Evolutionary conservation across 2,113 vertebrate genomes (phyloP).

Genomic region (Mustela lutreola): DNA sequence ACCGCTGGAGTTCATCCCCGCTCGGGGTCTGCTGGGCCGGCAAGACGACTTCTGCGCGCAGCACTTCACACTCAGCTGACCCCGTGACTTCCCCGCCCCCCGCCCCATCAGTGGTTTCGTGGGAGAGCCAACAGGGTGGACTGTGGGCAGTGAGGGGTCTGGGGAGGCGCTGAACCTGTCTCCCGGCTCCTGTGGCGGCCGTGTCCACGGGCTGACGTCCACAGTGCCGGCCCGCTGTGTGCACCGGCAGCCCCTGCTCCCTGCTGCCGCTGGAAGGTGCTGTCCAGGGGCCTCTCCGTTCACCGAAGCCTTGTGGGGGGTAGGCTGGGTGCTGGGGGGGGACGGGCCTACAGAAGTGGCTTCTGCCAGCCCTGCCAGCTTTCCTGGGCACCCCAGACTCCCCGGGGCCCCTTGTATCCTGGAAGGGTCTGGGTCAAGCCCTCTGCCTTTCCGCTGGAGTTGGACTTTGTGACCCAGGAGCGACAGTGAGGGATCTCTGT

Average conservation of each 20-base stretch:
- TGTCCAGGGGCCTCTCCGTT: background rate
- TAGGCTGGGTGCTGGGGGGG: background rate
- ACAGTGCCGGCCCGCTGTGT: background rate
- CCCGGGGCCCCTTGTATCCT: rapidly evolving
- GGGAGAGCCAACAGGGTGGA: rapidly evolving
- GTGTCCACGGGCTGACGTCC: too few species aligned
- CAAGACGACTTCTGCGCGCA: conserved; percentile 88
- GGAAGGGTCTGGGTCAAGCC: background rate
- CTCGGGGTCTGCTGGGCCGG: conserved; percentile 90
- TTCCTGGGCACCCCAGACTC: too few species aligned
- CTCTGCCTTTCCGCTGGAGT: background rate
- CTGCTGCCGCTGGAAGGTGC: rapidly evolving
- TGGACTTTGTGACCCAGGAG: background rate
- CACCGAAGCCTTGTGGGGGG: background rate
- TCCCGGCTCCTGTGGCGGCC: background rate
- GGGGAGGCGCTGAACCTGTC: background rate
- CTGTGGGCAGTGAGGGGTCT: background rate
- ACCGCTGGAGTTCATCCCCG: conserved; percentile 93
- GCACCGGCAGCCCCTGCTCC: rapidly evolving
- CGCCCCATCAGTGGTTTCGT: background rate
- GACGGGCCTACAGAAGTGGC: background rate
- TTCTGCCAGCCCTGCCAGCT: background rate
- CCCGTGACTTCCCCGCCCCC: rapidly evolving
- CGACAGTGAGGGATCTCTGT: background rate
- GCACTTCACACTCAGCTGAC: conserved; percentile 91